Percentiles rank a stretch among this genome's conserved stretches.
phyloP scores from a whole-genome alignment of 2,888 invertebrate species.

The Agonopterix subpropinquella region DNA sequence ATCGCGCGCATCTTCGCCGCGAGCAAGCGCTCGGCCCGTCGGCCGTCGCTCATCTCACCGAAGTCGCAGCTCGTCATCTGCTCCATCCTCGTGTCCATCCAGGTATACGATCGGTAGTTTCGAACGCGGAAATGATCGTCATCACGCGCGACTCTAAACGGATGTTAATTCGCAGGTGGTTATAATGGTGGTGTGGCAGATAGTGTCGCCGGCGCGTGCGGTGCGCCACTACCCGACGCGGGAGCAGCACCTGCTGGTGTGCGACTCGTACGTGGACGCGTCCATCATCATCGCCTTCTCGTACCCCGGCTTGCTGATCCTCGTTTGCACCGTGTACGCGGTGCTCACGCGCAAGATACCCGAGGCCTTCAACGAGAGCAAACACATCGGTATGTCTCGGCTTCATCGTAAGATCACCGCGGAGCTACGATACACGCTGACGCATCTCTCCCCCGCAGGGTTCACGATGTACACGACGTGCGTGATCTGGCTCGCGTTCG shows the following conservation, averaged over 20 bases:
- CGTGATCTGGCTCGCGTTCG: conserved; percentile 98
- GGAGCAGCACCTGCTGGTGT: conserved; percentile 93
- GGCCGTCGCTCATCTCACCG: conserved; percentile 94
- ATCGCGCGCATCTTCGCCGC: conserved; percentile 97
- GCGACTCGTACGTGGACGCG: conserved; percentile 92
- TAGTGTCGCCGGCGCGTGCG: conserved; percentile 93
- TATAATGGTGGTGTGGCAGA: conserved; percentile 92
- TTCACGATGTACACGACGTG: conserved; percentile 99
- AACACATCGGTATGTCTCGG: conserved; percentile 86
- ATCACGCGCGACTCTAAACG: background rate
- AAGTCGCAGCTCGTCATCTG: conserved; percentile 93
- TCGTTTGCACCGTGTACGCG: conserved; percentile 96
- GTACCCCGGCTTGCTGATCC: conserved; percentile 92
- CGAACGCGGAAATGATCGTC: background rate
- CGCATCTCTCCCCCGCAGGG: conserved; percentile 66
- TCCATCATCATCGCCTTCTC: conserved; percentile 94
- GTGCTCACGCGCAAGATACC: conserved; percentile 96
- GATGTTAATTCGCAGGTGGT: conserved; percentile 70
- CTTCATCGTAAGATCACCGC: background rate
- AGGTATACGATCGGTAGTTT: conserved; percentile 72
- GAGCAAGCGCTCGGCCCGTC: conserved; percentile 92
- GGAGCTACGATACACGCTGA: conserved; percentile 76
- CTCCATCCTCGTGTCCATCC: conserved; percentile 88
- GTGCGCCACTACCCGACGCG: conserved; percentile 91
- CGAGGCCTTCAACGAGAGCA: conserved; percentile 98